Percentiles rank a stretch among this genome's conserved stretches.
Conservation (phyloP, 1,140 invertebrate species). For the Reticulitermes speratus region DNA sequence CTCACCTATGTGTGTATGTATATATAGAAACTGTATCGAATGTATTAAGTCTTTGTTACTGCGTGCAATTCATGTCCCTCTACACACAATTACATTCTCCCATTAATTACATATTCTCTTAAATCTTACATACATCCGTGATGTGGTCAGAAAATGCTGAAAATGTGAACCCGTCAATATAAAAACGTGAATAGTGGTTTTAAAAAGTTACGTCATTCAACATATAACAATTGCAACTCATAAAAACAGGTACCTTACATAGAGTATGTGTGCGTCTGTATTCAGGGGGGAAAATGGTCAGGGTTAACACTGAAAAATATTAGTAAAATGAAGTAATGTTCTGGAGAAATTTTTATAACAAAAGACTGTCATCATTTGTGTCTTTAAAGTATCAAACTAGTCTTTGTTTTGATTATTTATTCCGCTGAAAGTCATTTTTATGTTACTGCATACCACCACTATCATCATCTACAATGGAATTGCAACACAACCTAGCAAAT, state of each 20-base stretch:
- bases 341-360: too few relatives aligned
- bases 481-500: too few relatives aligned
- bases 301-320: too few relatives aligned
- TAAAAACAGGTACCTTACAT: constrained; percentile 31
- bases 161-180: neutral
- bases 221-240: constrained; percentile 9
- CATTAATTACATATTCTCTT: constrained; percentile 10
- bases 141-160: neutral
- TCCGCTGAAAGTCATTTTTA: too few relatives aligned
- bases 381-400: too few relatives aligned
- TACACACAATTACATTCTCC: neutral
- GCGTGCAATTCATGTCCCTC: neutral
- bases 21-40: constrained; percentile 7
- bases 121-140: neutral
- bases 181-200: constrained; percentile 19
- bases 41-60: constrained; percentile 3
- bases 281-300: neutral
- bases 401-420: too few relatives aligned
- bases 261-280: constrained; percentile 24
- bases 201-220: constrained; percentile 21
- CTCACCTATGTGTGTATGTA: neutral
- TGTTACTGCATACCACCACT: too few relatives aligned
- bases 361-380: too few relatives aligned
- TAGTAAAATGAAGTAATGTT: too few relatives aligned
- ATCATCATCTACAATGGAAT: too few relatives aligned